Base-by-base conservation (phyloP, 2,888 invertebrate genomes). In the Allophyes oxyacanthae region DNA sequence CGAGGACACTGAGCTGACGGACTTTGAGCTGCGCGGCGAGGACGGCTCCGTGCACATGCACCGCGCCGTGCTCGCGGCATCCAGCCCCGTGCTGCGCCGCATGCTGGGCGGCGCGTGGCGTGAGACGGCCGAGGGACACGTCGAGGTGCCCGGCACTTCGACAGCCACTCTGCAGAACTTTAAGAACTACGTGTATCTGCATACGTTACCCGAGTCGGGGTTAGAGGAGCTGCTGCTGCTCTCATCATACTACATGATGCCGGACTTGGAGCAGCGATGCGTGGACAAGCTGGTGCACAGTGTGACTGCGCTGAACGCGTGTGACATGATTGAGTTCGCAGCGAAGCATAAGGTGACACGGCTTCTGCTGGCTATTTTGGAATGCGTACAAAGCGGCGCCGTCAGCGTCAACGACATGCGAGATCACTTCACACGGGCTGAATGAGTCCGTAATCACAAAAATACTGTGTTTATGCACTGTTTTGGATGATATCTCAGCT, bases 91-190 rank as follows among this genome's bases (percentile, higher is more conserved):
- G 6, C 50, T 88, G 11, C 69, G 79, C 14, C 64, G 80, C 6
- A 86, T 87, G 85, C 75, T 88, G 6, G 77, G 71, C 11, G 84
- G 84, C 2, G 65, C 74, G 0, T 87, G 89, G 89, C 77, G 82
- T 0, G 87, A 88, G 61, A 75, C 80, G 0, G 56, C 74, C 0
- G 81, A 85, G 32, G 84, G 86, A 0, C 73, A 77, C 30, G 80
- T 86, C 0, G 79, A 84, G 1, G 78, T 87, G 0, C 75, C 80
- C 0, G 81, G 82, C 6, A 84, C 82, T 0, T 79, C 85, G 0
- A 68, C 68, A n/a, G 25, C 33, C 9, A 85, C 87, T 0, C 54
- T 88, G 2, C 79, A 87, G 38, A 69, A 82, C 33, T 64, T 88
- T 0, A 88, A 88, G 57, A 70, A 78, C 59, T 88, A 85, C 58